phyloP scores from a whole-genome alignment of 2,888 invertebrate genomes.

The Ophonus ardosiacus region DNA sequence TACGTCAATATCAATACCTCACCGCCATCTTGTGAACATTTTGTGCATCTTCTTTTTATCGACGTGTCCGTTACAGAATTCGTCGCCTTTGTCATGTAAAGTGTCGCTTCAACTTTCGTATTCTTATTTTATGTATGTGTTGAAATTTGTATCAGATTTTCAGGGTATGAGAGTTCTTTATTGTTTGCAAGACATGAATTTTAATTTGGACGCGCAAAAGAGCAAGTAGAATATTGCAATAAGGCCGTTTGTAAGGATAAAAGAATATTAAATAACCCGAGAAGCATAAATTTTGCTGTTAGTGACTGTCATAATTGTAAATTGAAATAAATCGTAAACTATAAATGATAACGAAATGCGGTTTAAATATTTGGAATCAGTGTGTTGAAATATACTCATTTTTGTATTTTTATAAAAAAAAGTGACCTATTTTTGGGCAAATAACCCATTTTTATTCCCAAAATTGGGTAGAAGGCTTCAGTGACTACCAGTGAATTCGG shows the following conservation, averaged over 20 bases:
- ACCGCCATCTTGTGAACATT: not conserved
- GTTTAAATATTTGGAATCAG: too few relatives aligned
- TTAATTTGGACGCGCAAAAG: slow-evolving; percentile 11
- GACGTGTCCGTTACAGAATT: not conserved
- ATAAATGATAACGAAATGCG: too few relatives aligned
- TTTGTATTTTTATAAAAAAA: too few relatives aligned
- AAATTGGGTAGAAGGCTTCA: too few relatives aligned
- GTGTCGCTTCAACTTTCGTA: not conserved
- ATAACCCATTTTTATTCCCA: too few relatives aligned
- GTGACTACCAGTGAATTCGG: too few relatives aligned
- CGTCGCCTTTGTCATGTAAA: slow-evolving; percentile 27
- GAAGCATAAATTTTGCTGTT: not conserved
- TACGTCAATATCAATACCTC: not conserved
- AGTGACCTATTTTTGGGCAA: too few relatives aligned
- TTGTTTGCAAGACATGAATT: slow-evolving; percentile 17
- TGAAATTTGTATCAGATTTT: slow-evolving; percentile 12
- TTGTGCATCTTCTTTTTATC: not conserved
- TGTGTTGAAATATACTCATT: too few relatives aligned
- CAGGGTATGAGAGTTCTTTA: slow-evolving; percentile 8
- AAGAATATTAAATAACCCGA: not conserved
- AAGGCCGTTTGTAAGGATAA: not conserved
- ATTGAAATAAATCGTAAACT: too few relatives aligned
- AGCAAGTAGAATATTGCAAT: not conserved
- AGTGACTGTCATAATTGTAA: too few relatives aligned
- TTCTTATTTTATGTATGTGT: slow-evolving; percentile 15